These are phyloP conservation scores for Chrysotoxum bicinctum DNA, from an alignment of 2,888 invertebrate genomes.

Conservation along the genomic window DNA sequence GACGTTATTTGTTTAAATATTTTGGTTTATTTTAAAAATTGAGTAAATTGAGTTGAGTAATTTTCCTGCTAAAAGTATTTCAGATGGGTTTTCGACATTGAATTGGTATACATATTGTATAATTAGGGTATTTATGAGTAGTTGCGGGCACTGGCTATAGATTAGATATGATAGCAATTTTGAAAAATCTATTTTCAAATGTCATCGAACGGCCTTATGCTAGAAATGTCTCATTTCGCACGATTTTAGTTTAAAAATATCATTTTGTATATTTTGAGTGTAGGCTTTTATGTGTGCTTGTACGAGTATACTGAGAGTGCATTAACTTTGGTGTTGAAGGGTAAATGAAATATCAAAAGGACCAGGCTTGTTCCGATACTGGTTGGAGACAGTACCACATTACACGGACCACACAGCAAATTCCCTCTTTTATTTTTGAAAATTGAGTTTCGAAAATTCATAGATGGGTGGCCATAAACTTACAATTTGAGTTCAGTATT, in stretches of 20 bases:
- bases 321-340: constrained; percentile 13
- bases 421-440: background rate
- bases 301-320: background rate
- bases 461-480: constrained; percentile 24
- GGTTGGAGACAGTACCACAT: background rate
- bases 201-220: constrained; percentile 64
- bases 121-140: constrained; percentile 46
- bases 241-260: constrained; percentile 23
- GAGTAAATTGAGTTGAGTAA: background rate
- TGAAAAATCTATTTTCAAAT: constrained; percentile 51
- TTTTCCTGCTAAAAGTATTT: constrained; percentile 14
- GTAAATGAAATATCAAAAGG: background rate
- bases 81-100: constrained; percentile 58
- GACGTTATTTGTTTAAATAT: constrained; percentile 14
- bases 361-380: background rate
- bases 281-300: background rate
- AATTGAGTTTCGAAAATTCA: background rate
- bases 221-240: constrained; percentile 38
- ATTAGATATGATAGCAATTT: constrained; percentile 24
- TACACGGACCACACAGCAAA: background rate
- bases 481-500: constrained; percentile 52
- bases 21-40: constrained; percentile 15
- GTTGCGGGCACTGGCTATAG: background rate
- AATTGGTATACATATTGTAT: constrained; percentile 50
- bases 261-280: constrained; percentile 5